Base-by-base conservation (phyloP, 2,113 vertebrate genomes). In the Lampris incognitus region DNA sequence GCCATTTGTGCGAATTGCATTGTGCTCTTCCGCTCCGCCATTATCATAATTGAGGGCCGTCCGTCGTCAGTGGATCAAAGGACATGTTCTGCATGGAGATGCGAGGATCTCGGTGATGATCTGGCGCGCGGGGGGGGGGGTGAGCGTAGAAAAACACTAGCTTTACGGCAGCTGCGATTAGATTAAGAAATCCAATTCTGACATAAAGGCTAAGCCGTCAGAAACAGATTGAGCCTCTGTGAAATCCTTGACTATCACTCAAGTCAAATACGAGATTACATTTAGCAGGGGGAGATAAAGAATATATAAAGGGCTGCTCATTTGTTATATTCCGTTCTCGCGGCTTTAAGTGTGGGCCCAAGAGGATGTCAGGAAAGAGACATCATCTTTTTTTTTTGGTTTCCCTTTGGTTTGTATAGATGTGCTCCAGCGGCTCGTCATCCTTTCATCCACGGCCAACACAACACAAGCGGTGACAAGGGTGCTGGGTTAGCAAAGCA, bases 161-260 rank as follows among this genome's bases (percentile, higher is more conserved):
- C 24, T 85, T 86, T 84, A 69, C 63, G 72, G 61, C 40, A n/a
- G 5, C 56, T 10, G 72, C 51, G 48, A 86, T 89, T 82, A 87
- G 79, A 92, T 89, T 85, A 88, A 85, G 83, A 88, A 91, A 92
- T 89, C 84, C 86, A 90, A 89, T 91, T 88, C 58, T 84, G 78
- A 76, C 76, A 86, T 78, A 75, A 87, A 91, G 82, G 80, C 81
- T 85, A 78, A 90, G 74, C 80, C 49, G 69, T 90, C 88, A 87
- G 70, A 85, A 91, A 81, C 85, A 91, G 88, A 91, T 87, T 85
- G 85, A 88, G 71, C 54, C 78, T 38, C 71, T 83, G 82, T 76
- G 78, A 87, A 90, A 91, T 89, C 82, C 81, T 70, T 60, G 48
- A 77, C 82, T 79, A 88, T 91, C 84, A 82, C 75, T 90, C 84